Base-by-base conservation (phyloP, 2,888 invertebrate species). In the Hermaeophaga mercurialis region DNA sequence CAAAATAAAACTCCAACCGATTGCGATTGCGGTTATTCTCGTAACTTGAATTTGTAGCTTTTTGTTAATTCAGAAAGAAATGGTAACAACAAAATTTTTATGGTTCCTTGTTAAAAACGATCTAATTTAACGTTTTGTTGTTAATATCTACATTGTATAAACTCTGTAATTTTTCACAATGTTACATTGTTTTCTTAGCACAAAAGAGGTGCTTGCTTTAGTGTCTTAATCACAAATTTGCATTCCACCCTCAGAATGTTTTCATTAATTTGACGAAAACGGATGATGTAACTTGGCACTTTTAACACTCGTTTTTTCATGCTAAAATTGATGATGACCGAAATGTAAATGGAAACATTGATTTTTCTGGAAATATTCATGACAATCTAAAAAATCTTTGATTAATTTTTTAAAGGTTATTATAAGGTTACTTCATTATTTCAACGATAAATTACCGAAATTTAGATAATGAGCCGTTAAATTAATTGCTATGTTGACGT, bases 61-160 rank as follows among this genome's bases (percentile, higher is more conserved):
- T 41, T 41, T 19, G 41, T 19, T 41, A 14, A 18, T 3, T 22
- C 41, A 19, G 19, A 41, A 22, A 22, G 41, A 41, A 41, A 41
- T 41, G 1, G 11, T 19, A 41, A 41, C 41, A 41, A 38, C 41
- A 41, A 41, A 41, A 41, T n/a, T 22, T 41, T 41, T 22, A 22
- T 22, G 22, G 12, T 7, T 41, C 12, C 18, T 41, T 39, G 38
- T 39, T 39, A 2, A 19, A 39, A 39, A n/a, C 5, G 18, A 8
- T 39, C 14, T 39, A 39, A 39, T 39, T 39, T 17, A 39, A 39
- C 14, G 12, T 39, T 17, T 17, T 18, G 38, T 39, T 39, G 38
- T 39, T 41, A 41, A 41, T 41, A 33, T 33, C 33, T 7, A 33
- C 33, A 33, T 33, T 33, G 33, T 33, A 33, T 33, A 33, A 33